Conservation (phyloP, 1,140 invertebrate species). For the Goniozus legneri region DNA sequence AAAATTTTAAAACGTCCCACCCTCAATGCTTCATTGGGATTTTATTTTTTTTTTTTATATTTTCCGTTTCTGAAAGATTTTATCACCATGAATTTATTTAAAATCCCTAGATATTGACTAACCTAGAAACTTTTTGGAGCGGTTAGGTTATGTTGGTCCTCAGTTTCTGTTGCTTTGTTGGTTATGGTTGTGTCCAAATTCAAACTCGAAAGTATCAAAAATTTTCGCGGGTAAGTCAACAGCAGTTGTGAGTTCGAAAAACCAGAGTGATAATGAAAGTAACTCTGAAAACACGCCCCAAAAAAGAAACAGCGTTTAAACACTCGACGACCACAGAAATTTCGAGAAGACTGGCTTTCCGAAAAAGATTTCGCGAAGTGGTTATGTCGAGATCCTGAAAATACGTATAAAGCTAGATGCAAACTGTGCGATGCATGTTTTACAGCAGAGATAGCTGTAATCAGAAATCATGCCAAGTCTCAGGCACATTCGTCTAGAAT, state of each 20-base stretch:
- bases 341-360: conserved; percentile 4
- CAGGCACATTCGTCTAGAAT: conserved; percentile 1
- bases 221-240: no score
- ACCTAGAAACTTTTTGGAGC: neutral
- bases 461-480: conserved; percentile 3
- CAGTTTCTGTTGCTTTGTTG: neutral
- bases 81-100: neutral
- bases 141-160: neutral
- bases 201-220: neutral
- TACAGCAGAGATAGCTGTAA: conserved; percentile 10
- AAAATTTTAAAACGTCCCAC: neutral
- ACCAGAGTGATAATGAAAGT: neutral
- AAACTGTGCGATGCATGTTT: neutral
- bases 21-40: neutral
- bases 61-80: neutral
- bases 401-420: conserved; percentile 8
- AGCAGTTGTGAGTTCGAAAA: no score
- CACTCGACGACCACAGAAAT: conserved; percentile 5
- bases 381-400: conserved; percentile 2
- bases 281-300: neutral
- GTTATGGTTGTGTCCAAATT: neutral
- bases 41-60: no score
- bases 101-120: neutral
- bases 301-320: neutral
- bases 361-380: conserved; percentile 7